Conservation (phyloP, 2,113 vertebrate genomes). For the Cyphotilapia sp. region DNA sequence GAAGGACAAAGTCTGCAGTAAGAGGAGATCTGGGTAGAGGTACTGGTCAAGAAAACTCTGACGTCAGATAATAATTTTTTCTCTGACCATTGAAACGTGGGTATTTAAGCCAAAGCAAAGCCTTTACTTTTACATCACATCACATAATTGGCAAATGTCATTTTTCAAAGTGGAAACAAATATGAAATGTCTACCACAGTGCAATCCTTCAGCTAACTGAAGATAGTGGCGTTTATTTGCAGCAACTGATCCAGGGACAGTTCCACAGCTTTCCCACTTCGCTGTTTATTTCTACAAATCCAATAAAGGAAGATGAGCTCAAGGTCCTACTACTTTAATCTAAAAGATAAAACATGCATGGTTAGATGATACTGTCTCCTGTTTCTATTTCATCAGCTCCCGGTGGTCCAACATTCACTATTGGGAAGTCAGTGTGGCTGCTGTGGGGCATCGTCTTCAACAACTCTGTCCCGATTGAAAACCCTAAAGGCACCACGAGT, state of each 20-base stretch:
- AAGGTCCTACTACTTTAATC: neutral
- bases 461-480: constrained; percentile 97
- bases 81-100: neutral
- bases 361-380: neutral
- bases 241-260: neutral
- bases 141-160: neutral
- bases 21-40: neutral
- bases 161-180: neutral
- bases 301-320: neutral
- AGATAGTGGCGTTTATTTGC: neutral
- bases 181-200: neutral
- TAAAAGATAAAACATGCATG: neutral
- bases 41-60: neutral
- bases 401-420: constrained; percentile 92
- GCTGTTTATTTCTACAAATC: neutral
- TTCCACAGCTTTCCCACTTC: neutral
- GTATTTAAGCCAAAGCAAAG: neutral
- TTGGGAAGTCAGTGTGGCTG: constrained; percentile 96
- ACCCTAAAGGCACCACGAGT: constrained; percentile 96
- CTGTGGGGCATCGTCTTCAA: constrained; percentile 99
- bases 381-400: constrained; percentile 63
- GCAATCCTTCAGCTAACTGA: neutral
- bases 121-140: neutral
- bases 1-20: neutral
- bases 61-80: neutral